Base-by-base conservation (phyloP, 1,140 invertebrate genomes). In the Wiebesia pumilae region DNA sequence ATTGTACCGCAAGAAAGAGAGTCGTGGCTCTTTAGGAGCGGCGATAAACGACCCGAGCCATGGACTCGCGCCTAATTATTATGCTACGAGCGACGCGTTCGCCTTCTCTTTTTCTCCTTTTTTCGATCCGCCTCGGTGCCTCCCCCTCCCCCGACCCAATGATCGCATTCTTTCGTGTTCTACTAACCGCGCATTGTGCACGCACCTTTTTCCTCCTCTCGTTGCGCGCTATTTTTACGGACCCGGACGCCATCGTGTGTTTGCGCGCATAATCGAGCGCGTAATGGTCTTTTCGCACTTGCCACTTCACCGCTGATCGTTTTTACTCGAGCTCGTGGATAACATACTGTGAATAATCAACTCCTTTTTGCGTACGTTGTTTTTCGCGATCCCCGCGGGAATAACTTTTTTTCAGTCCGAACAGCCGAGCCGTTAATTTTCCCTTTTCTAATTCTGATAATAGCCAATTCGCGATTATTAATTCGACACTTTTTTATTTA, bases 41-140 rank as follows among this genome's bases (percentile, higher is more conserved):
- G 30, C 21, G 7, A 62, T 58, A 54, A 62, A 40, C 33, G 54
- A 65, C 4, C 27, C 7, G 38, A 43, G 71, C 27, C 40, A 21
- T 19, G 38, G 21, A 33, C 43, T 27, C 43, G n/a, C 24, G 47
- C 73, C 81, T 83, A 83, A 83, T 83, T 83, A 77, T 83, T 75
- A 40, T 83, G 43, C 47, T 35, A 47, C 14, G 81, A 27, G 35
- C 35, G 47, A 1, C 51, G 12, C 30, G 12, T 27, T 58, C 35
- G 30, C 16, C 16, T 38, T 83, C 10, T 14, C 12, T 82, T 82
- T 82, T 47, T 7, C 4, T 21, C 30, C 43, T 14, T 47, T 47
- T 47, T 47, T 14, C 71, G 38, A n/a, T 43, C 21, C 24, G 38
- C 71, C 43, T 24, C 24, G 38, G 7, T 43, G 24, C 71, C 14